Evolutionary conservation across 2,797 vertebrate genomes (phyloP), one percentile per base, ranked within the genome.

Genomic region (Labroides dimidiatus): DNA sequence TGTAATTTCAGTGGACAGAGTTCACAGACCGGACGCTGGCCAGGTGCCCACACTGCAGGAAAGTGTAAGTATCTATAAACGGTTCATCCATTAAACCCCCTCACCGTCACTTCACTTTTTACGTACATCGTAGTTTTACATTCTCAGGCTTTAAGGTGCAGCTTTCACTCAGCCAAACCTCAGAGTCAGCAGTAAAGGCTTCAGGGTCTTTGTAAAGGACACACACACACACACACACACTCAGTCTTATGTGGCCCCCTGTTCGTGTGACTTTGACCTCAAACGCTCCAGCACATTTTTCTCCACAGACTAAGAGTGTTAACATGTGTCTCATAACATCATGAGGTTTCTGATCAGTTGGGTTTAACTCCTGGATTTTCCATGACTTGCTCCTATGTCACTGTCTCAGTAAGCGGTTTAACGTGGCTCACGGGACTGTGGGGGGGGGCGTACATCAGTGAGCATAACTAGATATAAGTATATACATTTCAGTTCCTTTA

Each of bases 11-110:
- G 96, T 98, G 96, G 96, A 96, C 96, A 81, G 96, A 97, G 92
- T 97, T 97, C 91, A 96, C 96, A 21, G 96, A 97, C 85, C 93
- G 95, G 87, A 97, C 96, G 30, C 91, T 98, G 91, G 96, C 96
- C 72, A 92, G 96, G 57, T 98, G 96, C 89, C 96, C 96, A 20
- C 96, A 98, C 90, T 98, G 96, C 94, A 96, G 95, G 83, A 97
- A 97, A 95, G 96, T 98, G 96, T 98, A 87, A 96, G 96, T 96
- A 75, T 49, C 56, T 19, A 33, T 64, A 14, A 75, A 59, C 52
- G 48, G 16, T 66, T 69, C 47, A 63, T 82, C 69, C 57, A 41
- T 69, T 37, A 52, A 42, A 19, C 8, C 47, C 12, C 14, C 12
- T 51, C 43, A 5, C n/a, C 19, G 42, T 24, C 54, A 10, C 27